These are phyloP conservation scores for Pinctada fucata DNA, from an alignment of 2,888 invertebrate species.

Conservation along the genomic window DNA sequence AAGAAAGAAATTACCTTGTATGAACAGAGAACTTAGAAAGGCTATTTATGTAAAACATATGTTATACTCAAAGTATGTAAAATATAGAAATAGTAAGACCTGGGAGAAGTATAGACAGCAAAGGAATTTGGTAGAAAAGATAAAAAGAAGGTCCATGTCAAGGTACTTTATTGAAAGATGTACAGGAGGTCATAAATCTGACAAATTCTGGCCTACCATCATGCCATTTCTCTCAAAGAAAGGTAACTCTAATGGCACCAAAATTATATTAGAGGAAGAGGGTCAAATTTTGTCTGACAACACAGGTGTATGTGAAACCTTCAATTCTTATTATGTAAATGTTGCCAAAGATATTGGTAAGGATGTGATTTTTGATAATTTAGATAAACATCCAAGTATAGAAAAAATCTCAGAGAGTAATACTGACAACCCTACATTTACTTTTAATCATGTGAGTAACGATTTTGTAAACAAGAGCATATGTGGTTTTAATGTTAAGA, in stretches of 20 bases:
- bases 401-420: not conserved
- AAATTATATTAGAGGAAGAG: not conserved
- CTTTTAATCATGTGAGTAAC: not conserved
- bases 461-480: not conserved
- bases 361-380: not conserved
- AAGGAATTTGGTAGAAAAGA: conserved; percentile 12
- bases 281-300: not conserved
- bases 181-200: conserved; percentile 10
- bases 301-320: not conserved
- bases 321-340: not conserved
- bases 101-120: conserved; percentile 20
- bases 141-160: conserved; percentile 6
- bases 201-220: conserved; percentile 5
- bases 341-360: not conserved
- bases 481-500: not conserved
- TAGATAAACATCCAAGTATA: not conserved
- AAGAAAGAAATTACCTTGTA: conserved; percentile 5
- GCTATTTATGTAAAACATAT: conserved; percentile 14
- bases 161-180: conserved; percentile 15
- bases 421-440: not conserved
- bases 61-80: conserved; percentile 9
- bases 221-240: conserved; percentile 10
- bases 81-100: conserved; percentile 6
- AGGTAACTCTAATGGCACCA: not conserved
- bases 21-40: conserved; percentile 17